Percentiles rank a stretch among this genome's conserved stretches.
Conservation (phyloP, 1,140 invertebrate species). For the Kradibia gibbosae region DNA sequence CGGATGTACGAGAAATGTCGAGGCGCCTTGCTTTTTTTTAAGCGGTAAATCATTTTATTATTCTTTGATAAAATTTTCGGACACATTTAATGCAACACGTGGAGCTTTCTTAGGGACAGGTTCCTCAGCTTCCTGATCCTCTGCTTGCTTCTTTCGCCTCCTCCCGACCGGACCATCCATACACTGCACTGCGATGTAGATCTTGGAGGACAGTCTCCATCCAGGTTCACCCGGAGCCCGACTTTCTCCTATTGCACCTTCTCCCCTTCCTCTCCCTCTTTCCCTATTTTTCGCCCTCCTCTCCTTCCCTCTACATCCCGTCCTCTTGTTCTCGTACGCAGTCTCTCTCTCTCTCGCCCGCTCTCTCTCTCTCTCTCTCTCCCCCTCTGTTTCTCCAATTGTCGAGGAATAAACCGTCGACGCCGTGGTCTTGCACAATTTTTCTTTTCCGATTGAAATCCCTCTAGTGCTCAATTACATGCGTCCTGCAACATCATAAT, state of each 20-base stretch:
- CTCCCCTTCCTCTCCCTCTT: neutral
- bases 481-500: neutral
- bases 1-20: neutral
- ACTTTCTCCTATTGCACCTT: no score
- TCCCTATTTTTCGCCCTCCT: neutral
- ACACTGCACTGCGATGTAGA: neutral
- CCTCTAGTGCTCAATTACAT: neutral
- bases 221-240: no score
- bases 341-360: neutral
- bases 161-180: neutral
- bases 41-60: slow-evolving; percentile 31
- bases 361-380: neutral
- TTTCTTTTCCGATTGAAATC: neutral
- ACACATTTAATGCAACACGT: neutral
- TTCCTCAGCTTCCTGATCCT: no score
- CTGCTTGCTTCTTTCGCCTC: neutral
- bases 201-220: neutral
- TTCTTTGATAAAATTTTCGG: slow-evolving; percentile 5
- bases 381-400: neutral
- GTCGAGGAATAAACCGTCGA: neutral
- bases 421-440: neutral
- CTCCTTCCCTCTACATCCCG: neutral
- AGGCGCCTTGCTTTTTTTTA: neutral
- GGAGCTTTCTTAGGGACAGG: neutral
- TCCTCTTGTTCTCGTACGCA: neutral